Percentiles rank a stretch among this genome's conserved stretches.
These are phyloP conservation scores for Malaclemys terrapin DNA, from an alignment of 2,113 vertebrate species.

Conservation along the genomic window DNA sequence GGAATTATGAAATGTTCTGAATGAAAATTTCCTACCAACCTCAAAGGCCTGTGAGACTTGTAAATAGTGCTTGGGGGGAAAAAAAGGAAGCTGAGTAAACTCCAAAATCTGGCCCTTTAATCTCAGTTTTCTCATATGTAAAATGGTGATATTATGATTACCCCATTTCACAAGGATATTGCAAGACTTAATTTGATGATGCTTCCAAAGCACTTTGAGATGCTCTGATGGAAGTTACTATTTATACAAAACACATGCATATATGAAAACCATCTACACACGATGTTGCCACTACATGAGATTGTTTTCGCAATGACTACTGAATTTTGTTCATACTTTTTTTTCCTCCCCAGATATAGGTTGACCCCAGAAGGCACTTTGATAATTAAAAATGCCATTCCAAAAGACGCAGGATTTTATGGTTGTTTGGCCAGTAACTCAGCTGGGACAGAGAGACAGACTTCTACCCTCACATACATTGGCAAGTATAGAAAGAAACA, in stretches of 20 bases:
- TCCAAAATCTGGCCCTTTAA: neutral
- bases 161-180: neutral
- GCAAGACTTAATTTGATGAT: neutral
- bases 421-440: slow-evolving; percentile 92
- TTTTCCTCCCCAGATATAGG: slow-evolving; percentile 81
- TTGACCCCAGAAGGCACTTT: slow-evolving; percentile 89
- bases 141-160: neutral
- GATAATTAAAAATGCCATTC: slow-evolving; percentile 84
- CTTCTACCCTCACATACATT: slow-evolving; percentile 85
- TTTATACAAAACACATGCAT: fast-evolving
- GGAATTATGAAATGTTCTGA: neutral
- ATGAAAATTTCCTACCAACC: neutral
- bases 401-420: slow-evolving; percentile 90
- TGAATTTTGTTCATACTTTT: neutral
- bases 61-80: neutral
- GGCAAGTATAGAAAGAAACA: slow-evolving; percentile 78
- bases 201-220: neutral
- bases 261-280: neutral
- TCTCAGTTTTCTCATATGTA: neutral
- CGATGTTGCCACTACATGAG: neutral
- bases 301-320: neutral
- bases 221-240: neutral
- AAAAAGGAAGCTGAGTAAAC: neutral
- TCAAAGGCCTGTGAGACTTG: neutral
- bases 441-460: slow-evolving; percentile 89